Base-by-base conservation (phyloP, 2,113 vertebrate genomes). In the Orthonyx spaldingii region DNA sequence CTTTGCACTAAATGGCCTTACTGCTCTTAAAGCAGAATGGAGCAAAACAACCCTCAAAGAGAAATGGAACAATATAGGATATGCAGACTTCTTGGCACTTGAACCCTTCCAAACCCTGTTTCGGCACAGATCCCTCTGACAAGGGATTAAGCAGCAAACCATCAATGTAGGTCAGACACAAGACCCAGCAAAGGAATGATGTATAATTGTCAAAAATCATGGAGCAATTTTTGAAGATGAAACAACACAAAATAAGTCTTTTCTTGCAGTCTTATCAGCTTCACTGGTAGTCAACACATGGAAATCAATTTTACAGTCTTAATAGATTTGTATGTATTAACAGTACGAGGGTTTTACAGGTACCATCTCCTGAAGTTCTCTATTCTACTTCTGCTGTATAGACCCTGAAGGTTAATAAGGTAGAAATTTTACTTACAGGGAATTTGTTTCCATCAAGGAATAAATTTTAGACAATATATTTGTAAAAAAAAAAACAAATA, bases 161-260 rank as follows among this genome's bases (percentile, higher is more conserved):
- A 14, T 5, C 50, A 0, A 0, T 3, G 21, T 28, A 68, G 83
- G 32, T 35, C 33, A 69, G 46, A 47, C 0, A 0, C 30, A n/a
- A 56, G 23, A 28, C 46, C 49, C 33, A 19, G 37, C 46, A 85
- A 69, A 84, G 24, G 26, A 56, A 61, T 35, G 41, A 42, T 1
- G 2, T 20, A 20, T 10, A 20, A 47, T n/a, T 2, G 0, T 11
- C 39, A 76, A 71, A 72, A n/a, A 59, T 6, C 53, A 46, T 3
- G 0, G 19, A 81, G 55, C 14, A 41, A 72, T 55, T 71, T 49
- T 24, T 90, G 37, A 68, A 76, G 33, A 59, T 30, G 3, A 49
- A 81, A 77, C 32, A 59, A 41, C n/a, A 28, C 20, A 39, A 92
- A 87, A 72, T 28, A 35, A 56, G 24, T 26, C 10, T 78, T 78